Conservation (phyloP, 2,888 invertebrate genomes). For the Drosophila pseudotakahashii region DNA sequence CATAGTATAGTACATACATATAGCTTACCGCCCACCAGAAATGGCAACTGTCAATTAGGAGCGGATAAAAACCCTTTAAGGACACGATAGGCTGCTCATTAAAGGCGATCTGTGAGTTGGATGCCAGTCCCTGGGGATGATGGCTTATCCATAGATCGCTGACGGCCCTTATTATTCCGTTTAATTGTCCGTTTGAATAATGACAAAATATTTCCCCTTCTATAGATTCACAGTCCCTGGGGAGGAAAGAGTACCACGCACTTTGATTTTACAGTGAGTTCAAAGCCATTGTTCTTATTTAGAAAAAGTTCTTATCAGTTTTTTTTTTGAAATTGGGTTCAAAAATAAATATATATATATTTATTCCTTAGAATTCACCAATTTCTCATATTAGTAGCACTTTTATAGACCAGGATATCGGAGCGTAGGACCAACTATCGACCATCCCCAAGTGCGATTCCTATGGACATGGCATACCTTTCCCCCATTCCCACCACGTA, state of each 20-base stretch:
- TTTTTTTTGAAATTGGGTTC: no score
- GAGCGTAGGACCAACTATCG: not conserved
- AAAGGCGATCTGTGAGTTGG: not conserved
- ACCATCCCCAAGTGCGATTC: not conserved
- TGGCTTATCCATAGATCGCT: not conserved
- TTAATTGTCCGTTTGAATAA: not conserved
- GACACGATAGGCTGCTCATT: constrained; percentile 1
- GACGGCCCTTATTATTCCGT: not conserved
- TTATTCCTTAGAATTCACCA: no score
- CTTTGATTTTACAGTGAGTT: not conserved
- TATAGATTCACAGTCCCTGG: not conserved
- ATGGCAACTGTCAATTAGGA: constrained; percentile 22
- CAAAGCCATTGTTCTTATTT: not conserved
- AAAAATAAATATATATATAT: no score
- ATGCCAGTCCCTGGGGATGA: not conserved
- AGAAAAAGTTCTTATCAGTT: not conserved
- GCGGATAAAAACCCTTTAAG: constrained; percentile 15
- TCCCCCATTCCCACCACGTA: constrained; percentile 11
- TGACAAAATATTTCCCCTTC: not conserved
- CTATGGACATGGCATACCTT: constrained; percentile 17
- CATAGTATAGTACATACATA: no score
- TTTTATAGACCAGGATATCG: not conserved
- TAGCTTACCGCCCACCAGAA: constrained; percentile 11
- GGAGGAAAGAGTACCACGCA: not conserved
- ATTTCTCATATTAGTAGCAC: not conserved